These are phyloP conservation scores for Rosalia funebris DNA, from an alignment of 2,888 invertebrate genomes.

Conservation along the genomic window DNA sequence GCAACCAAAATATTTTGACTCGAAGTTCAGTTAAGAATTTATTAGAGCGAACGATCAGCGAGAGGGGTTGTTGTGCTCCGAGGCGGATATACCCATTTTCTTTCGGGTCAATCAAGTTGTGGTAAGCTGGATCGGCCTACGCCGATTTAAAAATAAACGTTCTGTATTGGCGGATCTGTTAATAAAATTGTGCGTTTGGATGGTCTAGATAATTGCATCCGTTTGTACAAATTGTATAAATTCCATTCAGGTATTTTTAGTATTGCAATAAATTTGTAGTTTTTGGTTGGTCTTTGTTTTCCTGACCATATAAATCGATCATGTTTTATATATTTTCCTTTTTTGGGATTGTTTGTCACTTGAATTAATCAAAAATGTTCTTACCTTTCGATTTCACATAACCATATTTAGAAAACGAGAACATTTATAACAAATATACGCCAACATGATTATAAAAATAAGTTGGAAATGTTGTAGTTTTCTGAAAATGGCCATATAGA, in stretches of 20 bases:
- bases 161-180: not conserved
- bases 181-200: not conserved
- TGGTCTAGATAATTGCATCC: too few species aligned
- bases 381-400: not conserved
- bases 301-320: too few species aligned
- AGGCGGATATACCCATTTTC: not conserved
- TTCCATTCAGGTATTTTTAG: too few species aligned
- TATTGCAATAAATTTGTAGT: too few species aligned
- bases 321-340: too few species aligned
- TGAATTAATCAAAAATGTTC: not conserved
- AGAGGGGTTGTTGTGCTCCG: not conserved
- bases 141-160: constrained; percentile 13
- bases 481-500: too few species aligned
- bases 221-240: too few species aligned
- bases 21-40: not conserved
- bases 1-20: not conserved
- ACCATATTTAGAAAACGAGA: not conserved
- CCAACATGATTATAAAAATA: too few species aligned
- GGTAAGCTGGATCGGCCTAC: constrained; percentile 10
- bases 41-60: not conserved
- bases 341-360: too few species aligned
- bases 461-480: too few species aligned
- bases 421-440: too few species aligned
- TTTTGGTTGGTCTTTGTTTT: too few species aligned
- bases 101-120: constrained; percentile 5